Evolutionary conservation across 2,888 invertebrate genomes (phyloP), one percentile per base, ranked within the genome.

Genomic region (Carabus problematicus): DNA sequence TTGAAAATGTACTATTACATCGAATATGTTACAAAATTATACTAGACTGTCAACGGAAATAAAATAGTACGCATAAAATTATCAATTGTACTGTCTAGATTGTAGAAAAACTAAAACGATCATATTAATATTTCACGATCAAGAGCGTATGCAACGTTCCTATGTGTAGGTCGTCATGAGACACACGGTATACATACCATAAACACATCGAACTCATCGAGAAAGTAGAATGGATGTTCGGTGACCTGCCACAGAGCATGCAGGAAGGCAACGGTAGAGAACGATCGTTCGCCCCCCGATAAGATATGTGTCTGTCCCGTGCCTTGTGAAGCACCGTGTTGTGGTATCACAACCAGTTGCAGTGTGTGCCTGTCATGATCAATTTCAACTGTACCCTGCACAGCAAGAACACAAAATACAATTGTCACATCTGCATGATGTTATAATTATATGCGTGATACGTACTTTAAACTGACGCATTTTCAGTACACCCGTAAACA

Each of bases 161-260:
- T 29, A 6, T 29, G 6, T 29, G 29, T 29, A n/a, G n/a, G n/a
- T n/a, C n/a, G n/a, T n/a, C n/a, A n/a, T n/a, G n/a, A n/a, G n/a
- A n/a, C n/a, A n/a, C n/a, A n/a, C n/a, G n/a, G n/a, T n/a, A 59
- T 29, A 76, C 79, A 80, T 78, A 93, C 96, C 92, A 98, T 97
- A 79, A 94, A 98, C 0, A 98, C 96, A 78, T 98, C 97, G 79
- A 97, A 98, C 85, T 98, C 98, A 81, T 98, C 98, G 75, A 98
- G 85, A 81, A 96, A 90, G 85, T 92, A 92, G 83, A 98, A 97
- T 0, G 98, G 98, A 76, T 94, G 88, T 77, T 93, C 91, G 77
- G 95, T 92, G 73, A 92, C 91, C 70, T 94, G 91, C 98, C 98
- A 98, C 41, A 98, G 85, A 40, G 97, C 89, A 82, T 97, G 88